A percentile compares a stretch with the other conserved stretches of the same genome.
Conservation (phyloP, 2,888 invertebrate species). For the Morpho deidamia region DNA sequence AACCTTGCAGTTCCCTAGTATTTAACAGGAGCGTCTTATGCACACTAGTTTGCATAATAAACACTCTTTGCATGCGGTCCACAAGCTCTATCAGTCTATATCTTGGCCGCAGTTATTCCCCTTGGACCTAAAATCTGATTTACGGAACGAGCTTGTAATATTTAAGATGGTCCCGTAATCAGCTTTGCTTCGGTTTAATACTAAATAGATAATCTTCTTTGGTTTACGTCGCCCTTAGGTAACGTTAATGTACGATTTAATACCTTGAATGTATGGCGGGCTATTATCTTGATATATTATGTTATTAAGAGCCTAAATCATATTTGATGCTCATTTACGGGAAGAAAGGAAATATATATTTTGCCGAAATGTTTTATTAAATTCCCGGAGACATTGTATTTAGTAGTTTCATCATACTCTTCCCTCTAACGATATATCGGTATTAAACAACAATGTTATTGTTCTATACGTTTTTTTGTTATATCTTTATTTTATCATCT, state of each 20-base stretch:
- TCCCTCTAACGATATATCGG: background rate
- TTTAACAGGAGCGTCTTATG: slow-evolving; percentile 16
- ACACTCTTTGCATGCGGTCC: slow-evolving; percentile 25
- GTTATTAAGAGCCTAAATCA: slow-evolving; percentile 21
- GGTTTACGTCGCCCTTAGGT: slow-evolving; percentile 26
- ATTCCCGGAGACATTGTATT: slow-evolving; percentile 4
- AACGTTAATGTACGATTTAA: slow-evolving; percentile 25
- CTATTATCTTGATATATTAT: slow-evolving; percentile 22
- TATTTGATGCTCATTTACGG: slow-evolving; percentile 17
- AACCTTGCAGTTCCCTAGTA: slow-evolving; percentile 11
- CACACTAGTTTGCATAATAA: slow-evolving; percentile 25
- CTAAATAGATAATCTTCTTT: slow-evolving; percentile 29
- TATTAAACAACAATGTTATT: no score
- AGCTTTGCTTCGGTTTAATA: slow-evolving; percentile 30
- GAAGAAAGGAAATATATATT: slow-evolving; percentile 10
- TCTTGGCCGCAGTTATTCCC: slow-evolving; percentile 22
- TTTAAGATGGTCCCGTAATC: slow-evolving; percentile 38
- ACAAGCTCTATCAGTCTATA: slow-evolving; percentile 21
- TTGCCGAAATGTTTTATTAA: slow-evolving; percentile 12
- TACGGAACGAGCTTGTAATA: slow-evolving; percentile 34
- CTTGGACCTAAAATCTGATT: slow-evolving; percentile 29
- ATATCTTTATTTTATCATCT: no score
- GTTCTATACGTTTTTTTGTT: no score
- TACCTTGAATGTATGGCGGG: slow-evolving; percentile 16
- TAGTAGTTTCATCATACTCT: background rate